Evolutionary conservation across 1,140 invertebrate genomes (phyloP), one percentile per base, ranked within the genome.

Genomic region (Luehdorfia chinensis): DNA sequence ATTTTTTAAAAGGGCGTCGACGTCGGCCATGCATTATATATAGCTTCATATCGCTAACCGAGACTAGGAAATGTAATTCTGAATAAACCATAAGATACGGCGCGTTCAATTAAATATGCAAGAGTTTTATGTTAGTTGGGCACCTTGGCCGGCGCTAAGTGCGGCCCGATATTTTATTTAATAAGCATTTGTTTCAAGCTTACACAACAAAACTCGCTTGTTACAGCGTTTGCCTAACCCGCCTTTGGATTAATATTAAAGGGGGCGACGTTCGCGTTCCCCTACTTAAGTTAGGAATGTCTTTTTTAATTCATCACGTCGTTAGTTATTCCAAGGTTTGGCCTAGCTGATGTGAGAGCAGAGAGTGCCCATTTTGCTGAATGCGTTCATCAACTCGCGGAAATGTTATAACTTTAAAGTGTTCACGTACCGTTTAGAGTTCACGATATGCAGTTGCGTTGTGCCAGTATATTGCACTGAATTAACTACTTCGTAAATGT

Each of bases 51-150:
- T 60, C 52, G 59, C 59, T 58, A 62, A 64, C 62, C 68, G 54
- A 69, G 67, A 68, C 61, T 62, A 59, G 69, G 68, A 65, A 75
- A 75, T 76, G 75, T 75, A 52, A 59, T 48, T 41, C 52, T 84
- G 75, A 80, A 83, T 83, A 83, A 83, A 80, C 71, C 65, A 81
- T 76, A 53, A 73, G 55, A 55, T 52, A 67, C 58, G 63, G 63
- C 63, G 75, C 68, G 66, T 71, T 61, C 59, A 62, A 70, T 84
- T 76, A 84, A 84, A 76, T 81, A 84, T 84, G 75, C 67, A 84
- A 65, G 63, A 73, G 68, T 80, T 79, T 78, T 79, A 71, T 79
- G 62, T 81, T 77, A 77, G 59, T 80, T 74, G 66, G 59, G 60
- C 70, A 74, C 68, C 71, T 74, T 63, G 65, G 63, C 55, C 61